These are phyloP conservation scores for Syrphus vitripennis DNA, from an alignment of 2,888 invertebrate genomes.

Conservation along the genomic window DNA sequence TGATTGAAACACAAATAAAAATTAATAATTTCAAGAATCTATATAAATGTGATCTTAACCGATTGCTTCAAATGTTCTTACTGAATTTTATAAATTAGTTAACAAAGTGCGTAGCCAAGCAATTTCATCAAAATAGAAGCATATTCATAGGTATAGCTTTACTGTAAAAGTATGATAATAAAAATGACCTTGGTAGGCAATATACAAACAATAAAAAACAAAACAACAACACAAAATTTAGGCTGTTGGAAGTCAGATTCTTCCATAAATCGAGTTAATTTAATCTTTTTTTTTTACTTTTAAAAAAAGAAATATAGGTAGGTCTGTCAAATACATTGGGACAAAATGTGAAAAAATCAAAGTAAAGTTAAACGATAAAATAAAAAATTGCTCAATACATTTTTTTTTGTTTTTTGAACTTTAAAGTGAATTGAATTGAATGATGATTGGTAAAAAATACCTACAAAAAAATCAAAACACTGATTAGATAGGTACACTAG, in stretches of 20 bases:
- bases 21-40: not conserved
- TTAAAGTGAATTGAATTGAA: too few species aligned
- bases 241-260: not conserved
- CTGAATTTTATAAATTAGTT: constrained; percentile 2
- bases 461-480: too few species aligned
- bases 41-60: constrained; percentile 53
- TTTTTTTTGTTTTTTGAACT: too few species aligned
- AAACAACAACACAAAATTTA: constrained; percentile 7
- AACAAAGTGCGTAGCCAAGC: not conserved
- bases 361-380: too few species aligned
- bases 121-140: constrained; percentile 11
- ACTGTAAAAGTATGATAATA: constrained; percentile 7
- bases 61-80: constrained; percentile 27
- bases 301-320: not conserved
- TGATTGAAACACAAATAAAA: not conserved
- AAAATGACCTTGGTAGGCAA: constrained; percentile 55
- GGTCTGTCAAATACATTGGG: not conserved
- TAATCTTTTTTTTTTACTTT: not conserved
- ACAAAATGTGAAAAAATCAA: too few species aligned
- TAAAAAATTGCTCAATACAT: too few species aligned
- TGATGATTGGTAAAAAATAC: too few species aligned
- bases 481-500: too few species aligned
- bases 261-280: not conserved
- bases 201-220: constrained; percentile 11
- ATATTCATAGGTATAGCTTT: too few species aligned